Evolutionary conservation across 2,797 vertebrate species (phyloP).

Genomic region (Sebastes elongatus): DNA sequence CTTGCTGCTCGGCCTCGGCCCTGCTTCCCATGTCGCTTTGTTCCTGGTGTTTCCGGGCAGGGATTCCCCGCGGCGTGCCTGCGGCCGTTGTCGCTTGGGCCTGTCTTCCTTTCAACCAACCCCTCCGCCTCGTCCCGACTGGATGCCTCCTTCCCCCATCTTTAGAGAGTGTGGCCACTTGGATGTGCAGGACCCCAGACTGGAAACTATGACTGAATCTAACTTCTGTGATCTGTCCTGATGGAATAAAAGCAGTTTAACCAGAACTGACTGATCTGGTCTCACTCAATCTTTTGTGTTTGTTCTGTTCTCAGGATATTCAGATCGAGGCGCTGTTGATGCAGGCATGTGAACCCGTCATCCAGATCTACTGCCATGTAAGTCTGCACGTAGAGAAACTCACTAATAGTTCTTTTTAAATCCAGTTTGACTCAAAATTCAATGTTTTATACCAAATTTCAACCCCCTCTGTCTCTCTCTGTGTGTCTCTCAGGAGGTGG

Average conservation of each 20-base stretch:
- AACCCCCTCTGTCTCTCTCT: background rate
- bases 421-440: background rate
- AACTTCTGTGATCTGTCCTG: background rate
- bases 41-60: too few species aligned
- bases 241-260: background rate
- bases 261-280: background rate
- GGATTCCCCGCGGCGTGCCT: too few species aligned
- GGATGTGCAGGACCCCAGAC: too few species aligned
- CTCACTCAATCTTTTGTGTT: background rate
- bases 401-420: background rate
- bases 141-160: too few species aligned
- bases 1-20: too few species aligned
- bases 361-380: slow-evolving; percentile 94
- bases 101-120: too few species aligned
- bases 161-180: too few species aligned
- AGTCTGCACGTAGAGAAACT: slow-evolving; percentile 61
- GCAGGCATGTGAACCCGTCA: slow-evolving; percentile 94
- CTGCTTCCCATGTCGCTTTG: too few species aligned
- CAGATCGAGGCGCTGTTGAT: slow-evolving; percentile 97
- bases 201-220: too few species aligned
- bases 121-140: too few species aligned
- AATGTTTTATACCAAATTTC: background rate
- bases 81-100: too few species aligned
- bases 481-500: slow-evolving; percentile 85
- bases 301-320: slow-evolving; percentile 87